These are phyloP conservation scores for Vanacampus margaritifer DNA, from an alignment of 2,113 vertebrate genomes.

Conservation along the genomic window DNA sequence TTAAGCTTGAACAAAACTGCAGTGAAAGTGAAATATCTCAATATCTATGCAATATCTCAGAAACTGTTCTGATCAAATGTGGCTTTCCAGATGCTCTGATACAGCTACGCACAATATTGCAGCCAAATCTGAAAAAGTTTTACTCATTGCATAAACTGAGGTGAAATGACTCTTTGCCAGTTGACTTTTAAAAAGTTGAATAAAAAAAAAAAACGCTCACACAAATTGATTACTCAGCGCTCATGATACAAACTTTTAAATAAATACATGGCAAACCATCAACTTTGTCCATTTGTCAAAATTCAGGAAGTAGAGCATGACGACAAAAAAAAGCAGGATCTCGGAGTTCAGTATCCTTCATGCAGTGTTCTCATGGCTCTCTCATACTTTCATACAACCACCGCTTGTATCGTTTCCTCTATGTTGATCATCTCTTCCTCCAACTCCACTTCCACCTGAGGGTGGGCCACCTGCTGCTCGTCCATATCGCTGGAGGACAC, in stretches of 20 bases:
- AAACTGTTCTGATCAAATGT: too few relatives aligned
- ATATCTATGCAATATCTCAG: too few relatives aligned
- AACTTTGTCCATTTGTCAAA: slow-evolving; percentile 15
- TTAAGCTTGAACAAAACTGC: slow-evolving; percentile 21
- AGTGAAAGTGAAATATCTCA: background rate
- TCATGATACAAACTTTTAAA: slow-evolving; percentile 23
- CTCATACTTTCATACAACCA: slow-evolving; percentile 46
- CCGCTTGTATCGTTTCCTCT: slow-evolving; percentile 45
- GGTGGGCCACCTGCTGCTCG: slow-evolving; percentile 62
- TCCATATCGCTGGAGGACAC: slow-evolving; percentile 50
- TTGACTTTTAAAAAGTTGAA: background rate
- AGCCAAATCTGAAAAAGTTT: too few relatives aligned
- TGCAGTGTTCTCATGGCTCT: slow-evolving; percentile 23
- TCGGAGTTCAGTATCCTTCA: slow-evolving; percentile 36
- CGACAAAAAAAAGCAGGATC: slow-evolving; percentile 6
- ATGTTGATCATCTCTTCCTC: slow-evolving; percentile 59
- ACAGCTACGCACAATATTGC: too few relatives aligned
- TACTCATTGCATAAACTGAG: too few relatives aligned
- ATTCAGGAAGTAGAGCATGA: background rate
- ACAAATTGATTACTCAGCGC: slow-evolving; percentile 4
- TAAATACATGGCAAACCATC: slow-evolving; percentile 37
- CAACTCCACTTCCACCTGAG: slow-evolving; percentile 81
- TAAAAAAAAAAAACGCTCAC: background rate
- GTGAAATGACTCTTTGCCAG: slow-evolving; percentile 2
- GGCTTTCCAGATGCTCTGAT: too few relatives aligned